These are phyloP conservation scores for Vombatus ursinus DNA, from an alignment of 2,113 vertebrate species.

Conservation along the genomic window DNA sequence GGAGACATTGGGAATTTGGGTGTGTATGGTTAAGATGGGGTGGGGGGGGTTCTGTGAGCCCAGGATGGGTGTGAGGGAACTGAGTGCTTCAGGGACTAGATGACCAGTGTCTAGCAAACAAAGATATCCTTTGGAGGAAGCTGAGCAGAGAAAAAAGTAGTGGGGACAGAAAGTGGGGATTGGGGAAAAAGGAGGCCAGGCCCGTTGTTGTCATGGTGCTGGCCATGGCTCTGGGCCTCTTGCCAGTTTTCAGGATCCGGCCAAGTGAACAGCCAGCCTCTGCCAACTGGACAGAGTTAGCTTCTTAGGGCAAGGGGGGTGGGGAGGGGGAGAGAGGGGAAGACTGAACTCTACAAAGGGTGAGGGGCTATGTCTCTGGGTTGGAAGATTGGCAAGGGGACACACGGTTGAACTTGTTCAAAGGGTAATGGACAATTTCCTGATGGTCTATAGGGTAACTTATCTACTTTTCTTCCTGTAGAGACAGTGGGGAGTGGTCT, in stretches of 20 bases:
- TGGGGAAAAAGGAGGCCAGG: not conserved
- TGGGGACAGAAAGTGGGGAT: not conserved
- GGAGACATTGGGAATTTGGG: not conserved
- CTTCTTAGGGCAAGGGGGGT: conserved; percentile 63
- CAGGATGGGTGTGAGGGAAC: not conserved
- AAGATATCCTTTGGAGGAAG: not conserved
- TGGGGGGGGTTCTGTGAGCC: not conserved
- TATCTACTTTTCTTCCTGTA: not conserved
- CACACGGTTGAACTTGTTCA: not conserved
- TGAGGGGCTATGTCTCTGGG: not conserved
- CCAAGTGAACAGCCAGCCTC: conserved; percentile 25
- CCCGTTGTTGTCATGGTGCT: conserved; percentile 53
- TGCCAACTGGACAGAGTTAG: conserved; percentile 68
- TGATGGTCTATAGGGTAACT: not conserved
- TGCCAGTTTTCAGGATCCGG: conserved; percentile 68
- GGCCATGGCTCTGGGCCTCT: conserved; percentile 59
- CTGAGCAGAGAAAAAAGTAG: not conserved
- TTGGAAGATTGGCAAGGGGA: not conserved
- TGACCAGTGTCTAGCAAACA: not conserved
- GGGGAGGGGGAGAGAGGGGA: too few relatives aligned
- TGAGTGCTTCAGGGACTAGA: conserved; percentile 8
- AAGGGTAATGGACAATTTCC: not conserved
- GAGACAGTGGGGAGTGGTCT: not conserved
- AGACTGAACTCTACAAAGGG: not conserved
- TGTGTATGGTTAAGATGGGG: not conserved